Evolutionary conservation across 2,888 invertebrate species (phyloP), one percentile per base, ranked within the genome.

Genomic region (Apocheima hispidaria): DNA sequence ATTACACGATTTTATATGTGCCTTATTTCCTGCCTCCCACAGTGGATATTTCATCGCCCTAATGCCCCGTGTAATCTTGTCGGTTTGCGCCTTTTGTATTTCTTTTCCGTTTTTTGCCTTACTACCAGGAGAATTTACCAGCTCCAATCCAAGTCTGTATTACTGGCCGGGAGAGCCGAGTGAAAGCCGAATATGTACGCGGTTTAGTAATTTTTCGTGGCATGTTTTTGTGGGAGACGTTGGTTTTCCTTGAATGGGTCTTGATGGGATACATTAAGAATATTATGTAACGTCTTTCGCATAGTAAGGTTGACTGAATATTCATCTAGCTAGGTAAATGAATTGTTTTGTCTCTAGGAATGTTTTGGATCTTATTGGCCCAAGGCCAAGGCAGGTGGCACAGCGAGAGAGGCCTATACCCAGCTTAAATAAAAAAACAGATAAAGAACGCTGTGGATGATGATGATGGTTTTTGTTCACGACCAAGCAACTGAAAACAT

Each of bases 41-140:
- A 75, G 81, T 79, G 60, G 69, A 72, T 70, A 77, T 78, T 81
- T 65, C 71, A 60, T 69, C 72, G 78, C 59, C 62, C 56, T 58
- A 50, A 63, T 61, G 63, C 60, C 53, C 52, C 66, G 63, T 66
- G 71, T 78, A 82, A 77, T 70, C 70, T 84, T 79, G 86, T 76
- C 69, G 66, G 76, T 72, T 73, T 76, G 75, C 76, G 78, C 79
- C 84, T 88, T 89, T 87, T 89, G 87, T 88, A 86, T 87, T 89
- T 84, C 83, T 89, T 87, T 87, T 79, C 74, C 77, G 80, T 83
- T 85, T 86, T 86, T 87, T 81, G 79, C 80, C 78, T 73, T 71
- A 75, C 81, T 74, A 74, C 84, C 77, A 77, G 79, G 81, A 84
- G 83, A 86, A 86, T 88, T 86, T 84, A 83, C 83, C 82, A 83